Evolutionary conservation across 2,797 vertebrate species (phyloP).

Genomic region (Melanotaenia trifasciata): DNA sequence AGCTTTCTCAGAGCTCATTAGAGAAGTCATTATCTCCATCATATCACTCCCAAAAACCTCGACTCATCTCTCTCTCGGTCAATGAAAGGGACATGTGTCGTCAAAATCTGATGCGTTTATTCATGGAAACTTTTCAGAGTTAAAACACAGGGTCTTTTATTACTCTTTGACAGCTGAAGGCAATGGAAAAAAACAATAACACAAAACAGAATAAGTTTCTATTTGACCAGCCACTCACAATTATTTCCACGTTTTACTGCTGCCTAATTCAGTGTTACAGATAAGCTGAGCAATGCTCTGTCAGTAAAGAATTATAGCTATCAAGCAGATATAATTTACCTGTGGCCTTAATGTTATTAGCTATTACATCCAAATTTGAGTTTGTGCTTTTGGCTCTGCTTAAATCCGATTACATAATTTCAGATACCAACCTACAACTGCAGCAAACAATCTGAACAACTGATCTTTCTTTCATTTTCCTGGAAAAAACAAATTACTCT

Average conservation of each 20-base stretch:
- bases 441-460: conserved; percentile 2
- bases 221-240: background rate
- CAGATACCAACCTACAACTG: background rate
- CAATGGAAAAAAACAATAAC: background rate
- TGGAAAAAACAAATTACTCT: conserved; percentile 3
- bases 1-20: conserved; percentile 31
- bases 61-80: conserved; percentile 17
- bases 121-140: conserved; percentile 4
- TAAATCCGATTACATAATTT: background rate
- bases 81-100: background rate
- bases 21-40: conserved; percentile 10
- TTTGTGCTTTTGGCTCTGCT: background rate
- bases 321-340: background rate
- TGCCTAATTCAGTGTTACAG: background rate
- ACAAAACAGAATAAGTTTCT: background rate
- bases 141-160: background rate
- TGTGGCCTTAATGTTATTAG: background rate
- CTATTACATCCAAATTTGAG: background rate
- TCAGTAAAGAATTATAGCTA: background rate
- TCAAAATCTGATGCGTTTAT: conserved; percentile 31
- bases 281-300: background rate
- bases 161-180: background rate
- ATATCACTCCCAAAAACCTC: conserved; percentile 18
- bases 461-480: background rate
- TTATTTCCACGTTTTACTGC: conserved; percentile 1